A percentile compares a stretch with the other conserved stretches of the same genome.
Conservation (phyloP, 2,888 invertebrate genomes). For the Callinectes sapidus region DNA sequence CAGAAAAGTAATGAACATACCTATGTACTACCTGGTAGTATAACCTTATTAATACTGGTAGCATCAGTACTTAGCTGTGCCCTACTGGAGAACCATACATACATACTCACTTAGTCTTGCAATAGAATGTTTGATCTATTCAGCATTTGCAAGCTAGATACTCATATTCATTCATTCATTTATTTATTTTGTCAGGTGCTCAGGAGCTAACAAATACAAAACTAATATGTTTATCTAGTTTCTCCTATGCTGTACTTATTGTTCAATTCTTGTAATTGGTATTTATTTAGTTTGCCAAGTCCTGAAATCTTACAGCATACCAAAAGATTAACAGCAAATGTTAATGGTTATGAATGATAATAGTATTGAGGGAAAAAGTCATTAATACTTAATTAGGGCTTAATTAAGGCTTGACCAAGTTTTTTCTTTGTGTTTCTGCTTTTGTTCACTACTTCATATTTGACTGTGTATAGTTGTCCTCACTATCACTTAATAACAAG, state of each 20-base stretch:
- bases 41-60: neutral
- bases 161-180: neutral
- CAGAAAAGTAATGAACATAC: neutral
- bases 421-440: no score
- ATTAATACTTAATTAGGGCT: no score
- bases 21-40: neutral
- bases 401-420: no score
- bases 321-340: neutral
- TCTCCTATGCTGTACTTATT: neutral
- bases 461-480: no score
- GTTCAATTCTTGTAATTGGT: neutral
- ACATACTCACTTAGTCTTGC: neutral
- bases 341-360: no score
- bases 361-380: no score
- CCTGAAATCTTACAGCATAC: neutral
- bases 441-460: no score
- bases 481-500: no score
- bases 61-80: neutral
- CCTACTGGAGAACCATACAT: neutral
- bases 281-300: neutral
- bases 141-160: neutral
- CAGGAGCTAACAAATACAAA: neutral
- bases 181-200: neutral
- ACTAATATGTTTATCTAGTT: neutral
- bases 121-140: neutral